Evolutionary conservation across 2,113 vertebrate genomes (phyloP).

Genomic region (Bubo blakistoni): DNA sequence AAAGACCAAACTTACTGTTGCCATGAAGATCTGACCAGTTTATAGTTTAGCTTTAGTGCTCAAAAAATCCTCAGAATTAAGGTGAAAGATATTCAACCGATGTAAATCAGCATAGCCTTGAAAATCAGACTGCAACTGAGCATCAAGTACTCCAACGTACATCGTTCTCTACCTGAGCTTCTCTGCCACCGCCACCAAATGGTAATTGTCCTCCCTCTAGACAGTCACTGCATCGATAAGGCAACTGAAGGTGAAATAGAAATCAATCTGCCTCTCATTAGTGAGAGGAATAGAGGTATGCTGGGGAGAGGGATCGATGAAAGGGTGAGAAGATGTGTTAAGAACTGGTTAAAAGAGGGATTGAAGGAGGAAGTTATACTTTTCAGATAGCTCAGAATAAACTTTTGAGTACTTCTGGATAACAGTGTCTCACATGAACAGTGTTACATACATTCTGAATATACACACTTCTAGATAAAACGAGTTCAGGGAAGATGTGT

Average conservation of each 20-base stretch:
- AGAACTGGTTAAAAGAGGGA: neutral
- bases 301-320: neutral
- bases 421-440: neutral
- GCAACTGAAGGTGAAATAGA: neutral
- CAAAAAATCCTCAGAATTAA: neutral
- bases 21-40: neutral
- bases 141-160: neutral
- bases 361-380: neutral
- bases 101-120: neutral
- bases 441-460: neutral
- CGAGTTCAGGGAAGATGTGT: neutral
- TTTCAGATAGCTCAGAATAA: neutral
- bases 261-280: slow-evolving; percentile 12
- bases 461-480: neutral
- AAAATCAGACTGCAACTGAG: neutral
- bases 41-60: neutral
- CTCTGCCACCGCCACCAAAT: neutral
- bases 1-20: neutral
- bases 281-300: neutral
- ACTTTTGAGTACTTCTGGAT: neutral
- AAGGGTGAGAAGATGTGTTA: neutral
- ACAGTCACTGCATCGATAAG: neutral
- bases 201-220: neutral
- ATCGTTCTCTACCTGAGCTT: neutral
- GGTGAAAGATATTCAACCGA: neutral